Evolutionary conservation across 1,140 invertebrate species (phyloP), one percentile per base, ranked within the genome.

Genomic region (Sycobia sp.): DNA sequence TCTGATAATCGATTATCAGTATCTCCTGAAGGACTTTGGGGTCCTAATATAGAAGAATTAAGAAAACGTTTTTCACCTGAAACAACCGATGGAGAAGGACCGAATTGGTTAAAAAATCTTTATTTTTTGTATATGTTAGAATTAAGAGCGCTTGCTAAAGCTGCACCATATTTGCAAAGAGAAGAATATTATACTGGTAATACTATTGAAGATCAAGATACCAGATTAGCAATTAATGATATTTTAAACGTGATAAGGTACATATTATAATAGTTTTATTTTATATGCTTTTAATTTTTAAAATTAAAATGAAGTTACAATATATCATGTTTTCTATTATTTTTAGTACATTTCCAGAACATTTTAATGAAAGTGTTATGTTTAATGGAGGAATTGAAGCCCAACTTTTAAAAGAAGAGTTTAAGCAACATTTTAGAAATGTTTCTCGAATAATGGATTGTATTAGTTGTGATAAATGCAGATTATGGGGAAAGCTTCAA

Each of bases 361-460:
- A 99, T 80, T 99, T 98, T 76, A 93, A 99, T 83, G 97, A 99
- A 80, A 93, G 89, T 39, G 86, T 90, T n/a, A 92, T 99, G 87
- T 99, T 99, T 74, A 90, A 87, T 72, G 91, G 91, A 23, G 84
- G 85, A 56, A 85, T 70, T 2, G 68, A 92, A 69, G 89, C 91
- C 3, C 80, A 86, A 38, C 87, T 90, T 72, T 84, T 97, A 29
- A 97, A 97, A 82, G 87, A 91, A 76, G 95, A 99, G 78, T 99
- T 99, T 79, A 88, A 92, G 50, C 87, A 91, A 67, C 95, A 99
- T 82, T 99, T 99, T 76, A 86, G 90, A 56, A 99, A 99, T 80
- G 97, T 99, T 69, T 97, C 96, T 4, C 84, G 90, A 39, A 99
- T 99, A 50, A 99, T 99, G 97, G 97, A 99, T 81, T 99, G 97